phyloP scores from a whole-genome alignment of 2,888 invertebrate species.

The Bellardia pandia region DNA sequence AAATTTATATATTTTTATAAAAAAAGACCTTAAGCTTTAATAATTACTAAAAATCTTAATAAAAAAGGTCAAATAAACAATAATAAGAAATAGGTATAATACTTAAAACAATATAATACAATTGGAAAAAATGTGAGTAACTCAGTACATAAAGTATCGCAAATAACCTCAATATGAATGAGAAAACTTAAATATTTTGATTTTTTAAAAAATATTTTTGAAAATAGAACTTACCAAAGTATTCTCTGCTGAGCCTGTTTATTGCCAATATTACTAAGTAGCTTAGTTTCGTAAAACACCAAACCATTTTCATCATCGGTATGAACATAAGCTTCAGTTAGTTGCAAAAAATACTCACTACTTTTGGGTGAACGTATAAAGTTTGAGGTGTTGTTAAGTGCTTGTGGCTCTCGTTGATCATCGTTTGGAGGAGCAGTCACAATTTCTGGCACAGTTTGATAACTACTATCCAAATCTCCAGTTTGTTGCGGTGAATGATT shows the following conservation, averaged over 20 bases:
- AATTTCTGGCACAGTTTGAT: constrained; percentile 77
- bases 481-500: constrained; percentile 15
- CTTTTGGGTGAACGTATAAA: constrained; percentile 77
- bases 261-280: constrained; percentile 77
- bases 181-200: too few species aligned
- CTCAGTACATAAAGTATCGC: too few species aligned
- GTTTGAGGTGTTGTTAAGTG: constrained; percentile 40
- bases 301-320: constrained; percentile 89
- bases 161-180: too few species aligned
- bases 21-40: too few species aligned
- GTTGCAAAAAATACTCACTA: constrained; percentile 81
- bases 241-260: constrained; percentile 61
- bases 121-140: too few species aligned
- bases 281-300: constrained; percentile 86
- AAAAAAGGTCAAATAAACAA: too few species aligned
- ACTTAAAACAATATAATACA: too few species aligned
- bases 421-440: constrained; percentile 22
- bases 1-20: too few species aligned
- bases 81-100: too few species aligned
- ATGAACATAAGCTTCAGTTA: constrained; percentile 91
- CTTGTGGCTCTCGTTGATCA: background rate
- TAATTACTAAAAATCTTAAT: too few species aligned
- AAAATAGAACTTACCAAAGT: constrained; percentile 41
- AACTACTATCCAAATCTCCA: constrained; percentile 76
- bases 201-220: background rate